phyloP scores from a whole-genome alignment of 2,113 vertebrate genomes.

The Rhinoderma darwinii region DNA sequence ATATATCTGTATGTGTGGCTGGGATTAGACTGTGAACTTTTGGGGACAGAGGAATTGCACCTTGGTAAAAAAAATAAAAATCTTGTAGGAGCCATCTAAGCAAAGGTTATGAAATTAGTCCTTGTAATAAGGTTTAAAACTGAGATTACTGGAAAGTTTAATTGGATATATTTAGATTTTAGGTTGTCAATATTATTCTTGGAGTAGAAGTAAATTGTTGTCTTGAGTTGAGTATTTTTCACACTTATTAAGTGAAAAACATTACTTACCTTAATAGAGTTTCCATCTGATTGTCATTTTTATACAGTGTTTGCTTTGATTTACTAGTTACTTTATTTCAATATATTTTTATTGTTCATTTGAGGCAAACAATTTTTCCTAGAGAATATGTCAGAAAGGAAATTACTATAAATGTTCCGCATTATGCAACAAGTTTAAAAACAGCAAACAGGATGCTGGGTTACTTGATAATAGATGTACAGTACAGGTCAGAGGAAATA shows the following conservation, averaged over 20 bases:
- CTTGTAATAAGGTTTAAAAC: not conserved
- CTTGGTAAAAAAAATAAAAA: not conserved
- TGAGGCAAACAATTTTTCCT: constrained; percentile 47
- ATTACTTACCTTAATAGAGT: constrained; percentile 18
- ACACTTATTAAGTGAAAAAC: constrained; percentile 36
- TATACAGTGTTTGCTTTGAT: constrained; percentile 46
- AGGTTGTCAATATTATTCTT: constrained; percentile 1
- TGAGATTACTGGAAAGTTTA: not conserved
- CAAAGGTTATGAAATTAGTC: too few species aligned
- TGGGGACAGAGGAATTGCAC: too few species aligned
- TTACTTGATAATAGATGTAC: constrained; percentile 48
- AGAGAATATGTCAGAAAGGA: constrained; percentile 46
- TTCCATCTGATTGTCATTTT: constrained; percentile 37
- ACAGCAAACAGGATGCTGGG: constrained; percentile 56
- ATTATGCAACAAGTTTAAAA: constrained; percentile 52
- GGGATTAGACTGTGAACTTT: too few species aligned
- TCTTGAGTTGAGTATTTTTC: not conserved
- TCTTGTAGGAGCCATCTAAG: not conserved
- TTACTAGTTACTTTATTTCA: constrained; percentile 44
- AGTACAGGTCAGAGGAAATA: constrained; percentile 53
- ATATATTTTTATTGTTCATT: constrained; percentile 39
- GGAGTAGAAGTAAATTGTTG: not conserved
- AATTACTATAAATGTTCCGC: constrained; percentile 46
- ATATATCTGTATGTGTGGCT: too few species aligned
- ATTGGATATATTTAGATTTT: not conserved